These are phyloP conservation scores for Hypocryptadius cinnamomeus DNA, from an alignment of 2,113 vertebrate genomes.

Conservation along the genomic window DNA sequence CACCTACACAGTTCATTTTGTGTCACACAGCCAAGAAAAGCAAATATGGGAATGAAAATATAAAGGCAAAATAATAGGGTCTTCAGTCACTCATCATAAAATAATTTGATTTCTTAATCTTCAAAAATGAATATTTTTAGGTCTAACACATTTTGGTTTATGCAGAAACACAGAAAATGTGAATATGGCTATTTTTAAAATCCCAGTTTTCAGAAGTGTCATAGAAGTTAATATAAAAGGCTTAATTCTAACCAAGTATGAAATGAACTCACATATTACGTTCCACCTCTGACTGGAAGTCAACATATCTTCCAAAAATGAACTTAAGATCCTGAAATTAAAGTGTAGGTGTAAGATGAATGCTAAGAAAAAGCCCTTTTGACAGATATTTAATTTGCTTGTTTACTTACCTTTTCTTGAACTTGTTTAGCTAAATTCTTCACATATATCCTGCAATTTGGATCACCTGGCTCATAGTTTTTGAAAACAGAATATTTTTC, in stretches of 20 bases:
- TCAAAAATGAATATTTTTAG: not conserved
- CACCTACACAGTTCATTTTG: not conserved
- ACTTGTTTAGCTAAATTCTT: constrained; percentile 96
- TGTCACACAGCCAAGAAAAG: not conserved
- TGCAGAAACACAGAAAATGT: not conserved
- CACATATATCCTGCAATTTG: constrained; percentile 95
- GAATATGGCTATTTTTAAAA: not conserved
- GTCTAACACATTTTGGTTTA: not conserved
- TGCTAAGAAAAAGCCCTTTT: not conserved
- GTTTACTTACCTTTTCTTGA: constrained; percentile 85
- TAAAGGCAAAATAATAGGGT: not conserved
- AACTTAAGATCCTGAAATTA: constrained; percentile 89
- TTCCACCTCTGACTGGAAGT: constrained; percentile 85
- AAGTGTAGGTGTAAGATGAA: not conserved
- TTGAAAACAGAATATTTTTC: constrained; percentile 92
- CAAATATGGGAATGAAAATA: not conserved
- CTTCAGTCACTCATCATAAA: not conserved
- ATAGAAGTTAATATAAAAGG: not conserved
- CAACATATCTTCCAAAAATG: constrained; percentile 92
- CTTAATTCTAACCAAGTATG: not conserved
- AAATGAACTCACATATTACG: constrained; percentile 86
- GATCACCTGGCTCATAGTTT: constrained; percentile 91
- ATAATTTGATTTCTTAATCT: not conserved
- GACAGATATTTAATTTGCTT: not conserved
- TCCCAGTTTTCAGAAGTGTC: not conserved